Conservation (phyloP, 2,888 invertebrate genomes). For the Philaethria dido region DNA sequence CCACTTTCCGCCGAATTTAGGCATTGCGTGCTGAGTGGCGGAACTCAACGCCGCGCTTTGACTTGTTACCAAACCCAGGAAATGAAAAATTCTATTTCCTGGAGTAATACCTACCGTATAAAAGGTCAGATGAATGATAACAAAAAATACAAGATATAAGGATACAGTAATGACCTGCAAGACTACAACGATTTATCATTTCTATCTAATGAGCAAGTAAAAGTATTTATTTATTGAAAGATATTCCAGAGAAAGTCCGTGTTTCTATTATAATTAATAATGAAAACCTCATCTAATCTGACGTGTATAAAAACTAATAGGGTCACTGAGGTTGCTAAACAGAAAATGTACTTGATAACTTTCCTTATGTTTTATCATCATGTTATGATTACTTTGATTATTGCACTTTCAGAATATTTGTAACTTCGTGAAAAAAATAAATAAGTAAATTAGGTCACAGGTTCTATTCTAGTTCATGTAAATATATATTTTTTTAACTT, state of each 20-base stretch:
- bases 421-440: no score
- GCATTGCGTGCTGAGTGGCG: no score
- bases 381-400: background rate
- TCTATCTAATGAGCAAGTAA: conserved; percentile 58
- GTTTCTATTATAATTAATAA: conserved; percentile 22
- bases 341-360: conserved; percentile 11
- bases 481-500: no score
- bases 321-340: conserved; percentile 12
- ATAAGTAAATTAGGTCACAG: no score
- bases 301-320: conserved; percentile 16
- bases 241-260: conserved; percentile 32
- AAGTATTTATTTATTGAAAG: conserved; percentile 33
- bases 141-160: conserved; percentile 42
- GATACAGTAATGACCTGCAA: conserved; percentile 54
- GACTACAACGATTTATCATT: conserved; percentile 63
- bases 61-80: no score
- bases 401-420: no score
- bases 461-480: no score
- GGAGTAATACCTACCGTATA: background rate
- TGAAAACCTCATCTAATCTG: conserved; percentile 19
- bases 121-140: background rate
- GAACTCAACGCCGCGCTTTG: no score
- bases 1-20: no score
- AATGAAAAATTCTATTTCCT: no score
- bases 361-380: background rate